Evolutionary conservation across 2,797 vertebrate species (phyloP).

Genomic region (Pteropus rufus): DNA sequence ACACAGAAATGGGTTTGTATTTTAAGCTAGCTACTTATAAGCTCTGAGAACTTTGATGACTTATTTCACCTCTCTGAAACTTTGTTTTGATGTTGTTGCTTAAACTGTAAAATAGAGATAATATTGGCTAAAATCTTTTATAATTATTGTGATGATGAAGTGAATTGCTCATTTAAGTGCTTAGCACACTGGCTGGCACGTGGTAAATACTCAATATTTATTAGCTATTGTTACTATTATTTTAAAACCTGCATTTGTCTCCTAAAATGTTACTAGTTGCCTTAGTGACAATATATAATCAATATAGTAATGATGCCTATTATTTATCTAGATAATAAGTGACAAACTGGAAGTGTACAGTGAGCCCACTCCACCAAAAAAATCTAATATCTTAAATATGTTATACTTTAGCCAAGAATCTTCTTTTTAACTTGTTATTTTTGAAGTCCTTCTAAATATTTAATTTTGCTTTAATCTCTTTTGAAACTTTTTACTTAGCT

Average conservation of each 20-base stretch:
- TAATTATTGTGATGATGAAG: neutral
- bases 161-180: neutral
- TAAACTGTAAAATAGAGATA: neutral
- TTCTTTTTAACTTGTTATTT: neutral
- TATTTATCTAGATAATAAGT: slow-evolving; percentile 14
- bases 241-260: neutral
- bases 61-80: neutral
- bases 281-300: neutral
- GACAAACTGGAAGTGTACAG: neutral
- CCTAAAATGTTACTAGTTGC: neutral
- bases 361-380: neutral
- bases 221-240: neutral
- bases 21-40: neutral
- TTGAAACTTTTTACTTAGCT: slow-evolving; percentile 20
- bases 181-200: neutral
- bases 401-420: neutral
- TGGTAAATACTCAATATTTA: neutral
- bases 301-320: neutral
- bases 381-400: neutral
- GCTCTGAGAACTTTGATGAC: neutral
- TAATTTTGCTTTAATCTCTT: slow-evolving; percentile 10
- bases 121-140: neutral
- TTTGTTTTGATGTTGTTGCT: slow-evolving; percentile 2
- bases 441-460: slow-evolving; percentile 38
- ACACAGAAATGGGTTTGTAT: neutral